Evolutionary conservation across 2,797 vertebrate genomes (phyloP).

Genomic region (Cichlasoma orientale): DNA sequence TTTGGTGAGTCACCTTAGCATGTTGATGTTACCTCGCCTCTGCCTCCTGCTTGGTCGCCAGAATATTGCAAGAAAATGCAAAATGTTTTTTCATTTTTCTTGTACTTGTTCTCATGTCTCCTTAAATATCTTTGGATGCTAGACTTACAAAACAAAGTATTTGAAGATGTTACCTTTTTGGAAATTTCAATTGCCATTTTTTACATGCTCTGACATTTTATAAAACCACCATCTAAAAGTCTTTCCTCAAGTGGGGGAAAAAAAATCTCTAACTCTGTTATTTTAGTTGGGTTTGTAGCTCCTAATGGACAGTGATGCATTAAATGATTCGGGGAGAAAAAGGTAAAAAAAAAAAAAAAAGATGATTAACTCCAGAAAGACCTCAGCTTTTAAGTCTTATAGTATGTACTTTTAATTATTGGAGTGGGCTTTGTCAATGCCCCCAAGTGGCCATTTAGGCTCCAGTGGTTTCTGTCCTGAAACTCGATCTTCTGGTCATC

Average conservation of each 20-base stretch:
- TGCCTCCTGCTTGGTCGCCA: background rate
- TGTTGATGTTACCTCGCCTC: background rate
- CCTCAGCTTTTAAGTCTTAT: background rate
- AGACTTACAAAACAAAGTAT: background rate
- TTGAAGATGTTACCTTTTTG: background rate
- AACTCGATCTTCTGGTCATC: conserved; percentile 23
- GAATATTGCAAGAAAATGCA: background rate
- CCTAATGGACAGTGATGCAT: background rate
- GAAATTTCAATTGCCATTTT: background rate
- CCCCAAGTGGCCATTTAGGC: background rate
- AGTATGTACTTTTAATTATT: background rate
- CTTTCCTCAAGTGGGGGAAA: background rate
- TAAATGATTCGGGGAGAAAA: background rate
- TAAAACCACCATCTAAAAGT: background rate
- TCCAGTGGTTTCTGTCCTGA: conserved; percentile 11
- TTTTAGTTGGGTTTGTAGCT: background rate
- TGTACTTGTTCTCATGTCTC: background rate
- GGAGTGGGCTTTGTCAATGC: background rate
- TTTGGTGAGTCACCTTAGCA: conserved; percentile 11
- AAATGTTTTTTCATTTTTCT: background rate
- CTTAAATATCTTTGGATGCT: background rate
- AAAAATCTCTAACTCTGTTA: background rate
- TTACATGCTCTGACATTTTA: too few species aligned
- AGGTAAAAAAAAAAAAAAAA: background rate
- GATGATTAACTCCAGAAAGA: rapidly evolving